phyloP scores from a whole-genome alignment of 2,888 invertebrate genomes.

The Drosophila mayaguana region DNA sequence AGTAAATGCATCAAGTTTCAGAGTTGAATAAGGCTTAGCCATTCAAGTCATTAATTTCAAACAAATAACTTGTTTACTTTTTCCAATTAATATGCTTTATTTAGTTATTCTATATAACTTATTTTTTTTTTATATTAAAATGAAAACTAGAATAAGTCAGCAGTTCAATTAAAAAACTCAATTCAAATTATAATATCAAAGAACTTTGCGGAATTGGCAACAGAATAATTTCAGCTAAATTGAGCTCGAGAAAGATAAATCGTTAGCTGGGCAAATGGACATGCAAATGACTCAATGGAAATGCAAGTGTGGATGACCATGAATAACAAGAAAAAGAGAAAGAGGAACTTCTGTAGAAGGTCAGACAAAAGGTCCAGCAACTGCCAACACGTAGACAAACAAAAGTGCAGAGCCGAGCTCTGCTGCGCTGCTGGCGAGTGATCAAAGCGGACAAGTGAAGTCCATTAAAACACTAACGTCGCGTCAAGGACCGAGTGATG shows the following conservation, averaged over 20 bases:
- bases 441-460: constrained; percentile 79
- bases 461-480: constrained; percentile 82
- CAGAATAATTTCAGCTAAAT: not conserved
- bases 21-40: too few species aligned
- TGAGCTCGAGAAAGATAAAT: constrained; percentile 35
- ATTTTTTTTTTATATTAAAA: not conserved
- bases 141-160: not conserved
- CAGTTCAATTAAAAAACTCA: not conserved
- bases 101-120: not conserved
- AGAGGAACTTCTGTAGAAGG: not conserved
- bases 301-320: constrained; percentile 26
- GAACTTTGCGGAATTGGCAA: not conserved
- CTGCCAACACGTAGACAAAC: constrained; percentile 68
- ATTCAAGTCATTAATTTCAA: too few species aligned
- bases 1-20: too few species aligned
- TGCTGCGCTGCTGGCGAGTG: constrained; percentile 44
- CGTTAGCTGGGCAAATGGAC: constrained; percentile 49
- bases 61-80: too few species aligned
- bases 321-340: constrained; percentile 24
- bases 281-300: constrained; percentile 71
- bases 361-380: not conserved
- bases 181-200: not conserved
- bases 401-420: constrained; percentile 20
- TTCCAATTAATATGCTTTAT: too few species aligned
- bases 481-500: constrained; percentile 79